Conservation (phyloP, 2,888 invertebrate genomes). For the Andrena haemorrhoa region DNA sequence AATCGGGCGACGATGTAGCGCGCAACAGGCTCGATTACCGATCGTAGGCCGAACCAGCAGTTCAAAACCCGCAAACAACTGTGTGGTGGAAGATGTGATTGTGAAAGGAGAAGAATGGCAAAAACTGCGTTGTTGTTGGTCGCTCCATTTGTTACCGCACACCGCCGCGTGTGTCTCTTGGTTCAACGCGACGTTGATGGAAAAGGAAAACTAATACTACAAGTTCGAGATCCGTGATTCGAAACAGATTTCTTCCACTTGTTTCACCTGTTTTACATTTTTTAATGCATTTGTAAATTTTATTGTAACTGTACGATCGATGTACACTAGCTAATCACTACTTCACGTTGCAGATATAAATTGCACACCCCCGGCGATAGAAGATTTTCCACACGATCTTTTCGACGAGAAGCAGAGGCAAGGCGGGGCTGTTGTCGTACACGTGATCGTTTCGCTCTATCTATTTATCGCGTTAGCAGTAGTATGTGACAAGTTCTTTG, state of each 20-base stretch:
- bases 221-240: neutral
- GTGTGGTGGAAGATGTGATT: neutral
- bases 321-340: neutral
- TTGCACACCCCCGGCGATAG: constrained; percentile 87
- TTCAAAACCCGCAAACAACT: neutral
- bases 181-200: neutral
- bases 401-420: constrained; percentile 86
- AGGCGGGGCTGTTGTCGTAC: constrained; percentile 87
- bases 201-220: neutral
- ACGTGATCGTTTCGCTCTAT: constrained; percentile 87
- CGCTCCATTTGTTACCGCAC: too few species aligned
- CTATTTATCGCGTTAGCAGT: constrained; percentile 88
- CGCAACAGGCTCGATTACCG: neutral
- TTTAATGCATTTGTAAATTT: too few species aligned
- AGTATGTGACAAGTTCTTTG: constrained; percentile 89
- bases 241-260: neutral
- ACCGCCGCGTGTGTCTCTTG: too few species aligned
- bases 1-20: constrained; percentile 19
- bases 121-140: too few species aligned
- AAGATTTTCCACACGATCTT: constrained; percentile 88
- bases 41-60: neutral
- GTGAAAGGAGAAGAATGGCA: neutral
- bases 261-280: neutral
- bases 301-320: too few species aligned
- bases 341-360: constrained; percentile 80